Conservation (phyloP, 2,888 invertebrate species). For the Chymomyza amoena region DNA sequence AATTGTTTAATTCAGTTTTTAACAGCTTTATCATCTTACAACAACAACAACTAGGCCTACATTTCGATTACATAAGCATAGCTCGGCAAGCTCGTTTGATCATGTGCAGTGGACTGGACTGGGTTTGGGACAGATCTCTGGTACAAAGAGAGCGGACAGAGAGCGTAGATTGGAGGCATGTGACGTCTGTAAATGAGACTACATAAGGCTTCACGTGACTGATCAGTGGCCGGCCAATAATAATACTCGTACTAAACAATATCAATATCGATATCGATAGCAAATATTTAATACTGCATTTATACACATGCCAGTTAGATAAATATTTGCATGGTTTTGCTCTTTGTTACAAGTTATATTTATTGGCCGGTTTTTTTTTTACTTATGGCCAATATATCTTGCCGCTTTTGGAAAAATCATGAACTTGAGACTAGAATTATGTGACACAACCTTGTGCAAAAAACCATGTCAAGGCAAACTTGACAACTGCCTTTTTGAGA, state of each 20-base stretch:
- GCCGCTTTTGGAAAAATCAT: neutral
- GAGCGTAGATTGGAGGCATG: constrained; percentile 39
- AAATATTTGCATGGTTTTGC: neutral
- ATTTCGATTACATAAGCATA: constrained; percentile 26
- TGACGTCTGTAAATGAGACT: neutral
- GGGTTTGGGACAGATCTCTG: constrained; percentile 46
- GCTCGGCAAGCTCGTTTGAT: constrained; percentile 16
- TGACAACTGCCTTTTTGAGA: neutral
- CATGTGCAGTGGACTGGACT: constrained; percentile 54
- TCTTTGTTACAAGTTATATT: neutral
- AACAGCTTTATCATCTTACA: constrained; percentile 17
- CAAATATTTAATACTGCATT: constrained; percentile 16
- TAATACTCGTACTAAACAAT: neutral
- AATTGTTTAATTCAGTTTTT: constrained; percentile 42
- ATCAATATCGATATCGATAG: neutral
- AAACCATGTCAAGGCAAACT: constrained; percentile 57
- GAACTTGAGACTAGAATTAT: neutral
- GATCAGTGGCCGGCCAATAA: constrained; percentile 14
- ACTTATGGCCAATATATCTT: too few species aligned
- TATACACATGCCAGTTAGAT: neutral
- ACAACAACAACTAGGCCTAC: constrained; percentile 4
- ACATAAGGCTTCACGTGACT: constrained; percentile 60
- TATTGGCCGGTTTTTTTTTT: too few species aligned
- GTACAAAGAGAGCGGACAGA: neutral
- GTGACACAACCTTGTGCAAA: neutral